A percentile compares a stretch with the other conserved stretches of the same genome.
Evolutionary conservation across 2,113 vertebrate genomes (phyloP).

Genomic region (Charina bottae): DNA sequence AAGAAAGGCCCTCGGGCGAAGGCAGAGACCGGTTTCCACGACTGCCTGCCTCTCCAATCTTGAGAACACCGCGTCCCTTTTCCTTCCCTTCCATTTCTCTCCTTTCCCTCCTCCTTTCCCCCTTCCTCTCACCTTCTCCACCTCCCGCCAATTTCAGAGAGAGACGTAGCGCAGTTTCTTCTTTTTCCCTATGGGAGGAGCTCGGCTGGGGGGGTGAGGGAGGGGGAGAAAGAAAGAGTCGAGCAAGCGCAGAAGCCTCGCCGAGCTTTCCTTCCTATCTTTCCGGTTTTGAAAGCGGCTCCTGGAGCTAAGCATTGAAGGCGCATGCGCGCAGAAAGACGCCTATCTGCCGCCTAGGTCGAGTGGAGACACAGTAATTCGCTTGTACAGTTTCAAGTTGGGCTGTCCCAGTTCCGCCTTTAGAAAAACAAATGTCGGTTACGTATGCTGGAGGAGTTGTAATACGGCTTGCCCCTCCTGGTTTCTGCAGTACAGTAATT

Average conservation of each 20-base stretch:
- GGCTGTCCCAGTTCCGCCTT: not conserved
- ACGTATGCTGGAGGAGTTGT: not conserved
- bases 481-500: not conserved
- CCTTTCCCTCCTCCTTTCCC: not conserved
- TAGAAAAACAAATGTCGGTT: not conserved
- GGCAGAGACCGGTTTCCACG: not conserved
- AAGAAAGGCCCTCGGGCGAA: not conserved
- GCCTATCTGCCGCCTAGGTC: not conserved
- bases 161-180: not conserved
- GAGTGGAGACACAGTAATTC: not conserved
- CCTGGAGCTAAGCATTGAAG: too few relatives aligned
- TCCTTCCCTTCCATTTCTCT: not conserved
- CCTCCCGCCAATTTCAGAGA: not conserved
- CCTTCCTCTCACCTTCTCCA: conserved; percentile 1
- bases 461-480: not conserved
- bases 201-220: not conserved
- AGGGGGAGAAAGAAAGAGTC: not conserved
- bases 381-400: not conserved
- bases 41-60: not conserved
- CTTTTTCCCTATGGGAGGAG: not conserved
- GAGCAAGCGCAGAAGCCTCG: not conserved
- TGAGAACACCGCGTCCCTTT: not conserved
- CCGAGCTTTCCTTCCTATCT: not conserved
- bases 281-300: not conserved
- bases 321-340: not conserved